A percentile compares a stretch with the other conserved stretches of the same genome.
Evolutionary conservation across 2,797 vertebrate genomes (phyloP).

Genomic region (Sebastes oblongus): DNA sequence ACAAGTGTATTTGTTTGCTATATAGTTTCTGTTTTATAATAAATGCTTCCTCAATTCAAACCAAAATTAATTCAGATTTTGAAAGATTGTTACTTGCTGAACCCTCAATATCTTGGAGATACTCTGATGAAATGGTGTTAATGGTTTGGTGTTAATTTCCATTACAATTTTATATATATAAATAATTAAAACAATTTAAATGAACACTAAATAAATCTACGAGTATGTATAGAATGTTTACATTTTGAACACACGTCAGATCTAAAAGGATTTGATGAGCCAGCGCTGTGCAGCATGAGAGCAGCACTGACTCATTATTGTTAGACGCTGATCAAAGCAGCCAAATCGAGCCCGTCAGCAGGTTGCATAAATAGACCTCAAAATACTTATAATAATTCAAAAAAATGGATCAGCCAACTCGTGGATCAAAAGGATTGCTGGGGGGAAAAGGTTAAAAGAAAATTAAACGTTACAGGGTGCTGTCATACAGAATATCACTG

Average conservation of each 20-base stretch:
- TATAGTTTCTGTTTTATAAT: background rate
- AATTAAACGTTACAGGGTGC: background rate
- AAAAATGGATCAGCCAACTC: background rate
- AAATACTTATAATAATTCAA: background rate
- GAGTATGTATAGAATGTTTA: background rate
- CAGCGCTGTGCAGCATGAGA: background rate
- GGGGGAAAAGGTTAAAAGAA: background rate
- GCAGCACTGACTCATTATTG: constrained; percentile 12
- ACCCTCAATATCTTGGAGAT: background rate
- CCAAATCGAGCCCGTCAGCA: constrained; percentile 16
- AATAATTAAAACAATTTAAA: too few species aligned
- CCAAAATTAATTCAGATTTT: background rate
- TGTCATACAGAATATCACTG: background rate
- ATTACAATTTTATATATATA: too few species aligned
- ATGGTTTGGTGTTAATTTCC: too few species aligned
- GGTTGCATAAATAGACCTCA: constrained; percentile 19
- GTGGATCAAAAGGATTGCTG: constrained; percentile 25
- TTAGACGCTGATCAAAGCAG: constrained; percentile 36
- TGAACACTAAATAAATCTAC: background rate
- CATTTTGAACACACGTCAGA: background rate
- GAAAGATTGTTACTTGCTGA: background rate
- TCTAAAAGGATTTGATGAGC: background rate
- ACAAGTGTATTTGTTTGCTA: background rate
- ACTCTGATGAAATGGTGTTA: background rate
- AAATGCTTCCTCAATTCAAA: background rate